Conservation (phyloP, 2,797 vertebrate species). For the Pterois miles region DNA sequence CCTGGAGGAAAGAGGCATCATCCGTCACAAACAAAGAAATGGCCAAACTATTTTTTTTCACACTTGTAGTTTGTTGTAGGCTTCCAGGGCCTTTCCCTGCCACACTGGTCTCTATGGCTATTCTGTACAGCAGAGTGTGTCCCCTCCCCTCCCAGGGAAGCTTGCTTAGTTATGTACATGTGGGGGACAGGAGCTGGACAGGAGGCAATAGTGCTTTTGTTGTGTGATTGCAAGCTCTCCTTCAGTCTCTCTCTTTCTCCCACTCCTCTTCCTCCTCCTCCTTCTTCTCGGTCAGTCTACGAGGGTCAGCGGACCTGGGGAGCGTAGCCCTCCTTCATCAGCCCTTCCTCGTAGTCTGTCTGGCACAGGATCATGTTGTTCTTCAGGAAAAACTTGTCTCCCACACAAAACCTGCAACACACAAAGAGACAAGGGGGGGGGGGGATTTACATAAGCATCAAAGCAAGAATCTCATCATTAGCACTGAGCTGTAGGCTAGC, state of each 20-base stretch:
- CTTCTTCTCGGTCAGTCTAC: not conserved
- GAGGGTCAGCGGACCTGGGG: constrained; percentile 94
- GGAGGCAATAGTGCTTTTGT: constrained; percentile 78
- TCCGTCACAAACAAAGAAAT: constrained; percentile 63
- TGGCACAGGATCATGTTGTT: constrained; percentile 98
- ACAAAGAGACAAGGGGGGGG: constrained; percentile 31
- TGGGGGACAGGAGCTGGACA: constrained; percentile 81
- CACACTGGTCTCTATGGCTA: constrained; percentile 85
- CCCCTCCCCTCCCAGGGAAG: constrained; percentile 41
- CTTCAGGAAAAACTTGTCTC: constrained; percentile 97
- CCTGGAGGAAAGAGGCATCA: constrained; percentile 39
- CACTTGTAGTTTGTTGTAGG: constrained; percentile 26
- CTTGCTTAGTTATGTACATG: constrained; percentile 91
- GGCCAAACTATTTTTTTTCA: constrained; percentile 45
- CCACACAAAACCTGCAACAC: constrained; percentile 91
- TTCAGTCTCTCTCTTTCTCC: constrained; percentile 65
- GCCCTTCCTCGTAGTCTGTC: constrained; percentile 95
- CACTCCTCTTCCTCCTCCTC: constrained; percentile 34
- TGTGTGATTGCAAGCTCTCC: constrained; percentile 85
- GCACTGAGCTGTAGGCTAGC: constrained; percentile 37
- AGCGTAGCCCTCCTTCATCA: constrained; percentile 89
- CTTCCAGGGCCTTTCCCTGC: constrained; percentile 64
- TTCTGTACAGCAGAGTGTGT: constrained; percentile 88
- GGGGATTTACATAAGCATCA: constrained; percentile 28
- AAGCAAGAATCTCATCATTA: constrained; percentile 49